Evolutionary conservation across 23 tunicate species (phyloP).

Genomic region (Ciona savignyi): DNA sequence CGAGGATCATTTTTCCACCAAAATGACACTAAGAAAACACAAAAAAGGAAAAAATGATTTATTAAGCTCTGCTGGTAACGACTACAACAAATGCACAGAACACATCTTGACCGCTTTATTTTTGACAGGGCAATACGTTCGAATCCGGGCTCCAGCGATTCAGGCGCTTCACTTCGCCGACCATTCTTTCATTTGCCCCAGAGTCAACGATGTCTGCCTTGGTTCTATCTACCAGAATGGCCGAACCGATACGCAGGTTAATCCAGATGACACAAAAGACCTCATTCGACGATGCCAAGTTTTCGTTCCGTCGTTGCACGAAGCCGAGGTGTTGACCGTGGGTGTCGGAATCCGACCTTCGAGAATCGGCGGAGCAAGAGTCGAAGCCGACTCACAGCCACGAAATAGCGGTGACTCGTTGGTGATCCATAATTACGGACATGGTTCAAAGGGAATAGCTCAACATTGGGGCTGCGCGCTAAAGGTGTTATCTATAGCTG

Average conservation of each 20-base stretch:
- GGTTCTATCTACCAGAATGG: constrained; percentile 54
- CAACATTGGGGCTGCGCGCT: constrained; percentile 76
- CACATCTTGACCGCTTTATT: too few relatives aligned
- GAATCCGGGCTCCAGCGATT: background rate
- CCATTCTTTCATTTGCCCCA: constrained; percentile 40
- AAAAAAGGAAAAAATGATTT: too few relatives aligned
- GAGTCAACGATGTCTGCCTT: constrained; percentile 22
- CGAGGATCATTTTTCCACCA: too few relatives aligned
- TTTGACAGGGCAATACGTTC: background rate
- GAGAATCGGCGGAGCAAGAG: constrained; percentile 59
- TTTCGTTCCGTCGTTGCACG: constrained; percentile 17
- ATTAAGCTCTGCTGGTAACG: too few relatives aligned
- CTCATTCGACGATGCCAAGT: constrained; percentile 31
- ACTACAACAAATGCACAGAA: too few relatives aligned
- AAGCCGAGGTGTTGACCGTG: constrained; percentile 17
- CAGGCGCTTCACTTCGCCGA: background rate
- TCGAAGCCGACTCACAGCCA: constrained; percentile 29
- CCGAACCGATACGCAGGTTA: constrained; percentile 21
- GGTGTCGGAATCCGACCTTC: constrained; percentile 64
- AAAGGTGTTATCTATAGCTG: background rate
- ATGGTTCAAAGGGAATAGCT: constrained; percentile 48
- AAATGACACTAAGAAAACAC: too few relatives aligned
- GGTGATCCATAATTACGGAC: constrained; percentile 81
- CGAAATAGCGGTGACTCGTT: background rate
- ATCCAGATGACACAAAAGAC: constrained; percentile 44